A percentile compares a stretch with the other conserved stretches of the same genome.
Conservation (phyloP, 2,888 invertebrate species). For the Eilema caniola region DNA sequence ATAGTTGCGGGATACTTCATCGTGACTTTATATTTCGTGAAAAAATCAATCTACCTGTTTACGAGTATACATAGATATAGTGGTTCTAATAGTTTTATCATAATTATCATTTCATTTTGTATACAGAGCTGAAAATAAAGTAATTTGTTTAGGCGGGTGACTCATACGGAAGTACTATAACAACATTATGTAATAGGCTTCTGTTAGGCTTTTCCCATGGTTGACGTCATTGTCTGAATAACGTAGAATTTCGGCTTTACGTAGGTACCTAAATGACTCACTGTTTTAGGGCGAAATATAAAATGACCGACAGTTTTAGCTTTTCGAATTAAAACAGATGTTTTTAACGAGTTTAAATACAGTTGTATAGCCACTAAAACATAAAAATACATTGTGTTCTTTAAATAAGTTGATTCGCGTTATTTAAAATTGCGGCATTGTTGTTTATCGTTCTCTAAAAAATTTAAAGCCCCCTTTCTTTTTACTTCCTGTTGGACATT, state of each 20-base stretch:
- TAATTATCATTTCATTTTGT: neutral
- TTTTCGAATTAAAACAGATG: neutral
- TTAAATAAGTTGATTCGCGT: neutral
- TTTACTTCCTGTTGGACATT: neutral
- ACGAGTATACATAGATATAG: neutral
- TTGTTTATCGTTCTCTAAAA: neutral
- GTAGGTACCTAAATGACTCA: constrained; percentile 9
- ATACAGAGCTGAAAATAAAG: neutral
- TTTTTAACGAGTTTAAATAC: neutral
- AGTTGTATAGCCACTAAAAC: neutral
- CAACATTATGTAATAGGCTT: constrained; percentile 14
- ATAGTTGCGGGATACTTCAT: too few species aligned
- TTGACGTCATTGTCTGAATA: constrained; percentile 16
- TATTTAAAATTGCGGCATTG: neutral
- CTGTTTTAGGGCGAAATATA: neutral
- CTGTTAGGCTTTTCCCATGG: constrained; percentile 16
- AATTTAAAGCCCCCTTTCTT: neutral
- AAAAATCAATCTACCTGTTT: neutral
- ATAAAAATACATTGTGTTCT: neutral
- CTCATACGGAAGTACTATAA: constrained; percentile 10
- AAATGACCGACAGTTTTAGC: neutral
- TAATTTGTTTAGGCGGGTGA: neutral
- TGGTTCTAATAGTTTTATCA: neutral
- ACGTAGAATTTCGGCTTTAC: constrained; percentile 9
- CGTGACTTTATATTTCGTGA: too few species aligned